These are phyloP conservation scores for Crenichthys baileyi DNA, from an alignment of 2,797 vertebrate genomes.

Conservation along the genomic window DNA sequence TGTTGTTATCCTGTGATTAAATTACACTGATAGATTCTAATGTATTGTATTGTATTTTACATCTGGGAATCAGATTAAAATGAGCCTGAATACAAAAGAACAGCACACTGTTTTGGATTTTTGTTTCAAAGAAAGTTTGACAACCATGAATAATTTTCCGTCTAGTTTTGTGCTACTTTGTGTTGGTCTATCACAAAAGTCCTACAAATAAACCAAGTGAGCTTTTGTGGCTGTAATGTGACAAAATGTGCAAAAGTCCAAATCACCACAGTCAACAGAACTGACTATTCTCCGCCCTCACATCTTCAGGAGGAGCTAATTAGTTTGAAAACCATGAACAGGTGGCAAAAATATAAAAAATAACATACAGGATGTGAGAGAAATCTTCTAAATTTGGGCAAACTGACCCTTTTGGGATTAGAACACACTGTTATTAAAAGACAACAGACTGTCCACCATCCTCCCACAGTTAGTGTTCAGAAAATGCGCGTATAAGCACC, in stretches of 20 bases:
- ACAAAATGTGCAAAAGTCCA: not conserved
- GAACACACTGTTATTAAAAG: slow-evolving; percentile 49
- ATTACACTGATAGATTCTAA: not conserved
- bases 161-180: not conserved
- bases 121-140: not conserved
- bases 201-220: not conserved
- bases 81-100: not conserved
- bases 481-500: slow-evolving; percentile 22
- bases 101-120: not conserved
- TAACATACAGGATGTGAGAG: slow-evolving; percentile 9
- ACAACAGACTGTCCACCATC: slow-evolving; percentile 39
- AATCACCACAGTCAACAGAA: not conserved
- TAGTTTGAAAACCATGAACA: not conserved
- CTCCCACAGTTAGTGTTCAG: slow-evolving; percentile 43
- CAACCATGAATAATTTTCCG: not conserved
- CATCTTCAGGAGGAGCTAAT: not conserved
- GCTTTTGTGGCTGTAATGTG: not conserved
- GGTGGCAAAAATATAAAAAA: slow-evolving; percentile 3
- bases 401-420: slow-evolving; percentile 41
- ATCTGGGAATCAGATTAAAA: not conserved
- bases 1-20: not conserved
- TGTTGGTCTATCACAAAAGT: not conserved
- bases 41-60: not conserved
- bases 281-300: not conserved
- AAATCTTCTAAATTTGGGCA: slow-evolving; percentile 11